Percentiles rank a stretch among this genome's conserved stretches.
Conservation (phyloP, 2,888 invertebrate genomes). For the Hypena proboscidalis region DNA sequence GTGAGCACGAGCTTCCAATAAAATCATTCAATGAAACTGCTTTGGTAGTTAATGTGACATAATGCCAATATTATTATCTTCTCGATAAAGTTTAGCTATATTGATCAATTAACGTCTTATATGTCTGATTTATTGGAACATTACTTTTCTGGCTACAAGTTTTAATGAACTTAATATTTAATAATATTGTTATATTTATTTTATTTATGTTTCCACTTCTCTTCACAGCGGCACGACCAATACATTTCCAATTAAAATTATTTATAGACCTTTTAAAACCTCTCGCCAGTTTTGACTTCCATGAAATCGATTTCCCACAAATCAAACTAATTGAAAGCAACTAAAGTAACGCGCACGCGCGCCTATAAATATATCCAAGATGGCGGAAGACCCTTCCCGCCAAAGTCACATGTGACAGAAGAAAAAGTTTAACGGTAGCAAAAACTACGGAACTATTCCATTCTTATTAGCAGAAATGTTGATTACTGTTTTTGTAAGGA, state of each 20-base stretch:
- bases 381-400: conserved; percentile 62
- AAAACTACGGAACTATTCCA: conserved; percentile 32
- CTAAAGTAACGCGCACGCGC: conserved; percentile 63
- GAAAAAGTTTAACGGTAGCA: conserved; percentile 53
- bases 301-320: conserved; percentile 52
- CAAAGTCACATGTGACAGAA: conserved; percentile 43
- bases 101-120: no score
- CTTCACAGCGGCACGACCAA: not conserved
- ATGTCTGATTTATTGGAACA: no score
- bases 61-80: not conserved
- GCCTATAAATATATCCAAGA: conserved; percentile 69
- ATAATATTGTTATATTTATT: no score
- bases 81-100: not conserved
- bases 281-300: conserved; percentile 22
- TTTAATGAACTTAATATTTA: no score
- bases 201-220: not conserved
- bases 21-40: conserved; percentile 17
- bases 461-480: conserved; percentile 60
- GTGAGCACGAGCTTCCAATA: conserved; percentile 8
- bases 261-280: conserved; percentile 9
- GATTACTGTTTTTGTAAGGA: not conserved
- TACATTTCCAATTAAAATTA: conserved; percentile 3
- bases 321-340: conserved; percentile 78
- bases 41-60: conserved; percentile 20
- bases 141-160: no score